Evolutionary conservation across 2,888 invertebrate species (phyloP), one percentile per base, ranked within the genome.

Genomic region (Deilephila porcellus): DNA sequence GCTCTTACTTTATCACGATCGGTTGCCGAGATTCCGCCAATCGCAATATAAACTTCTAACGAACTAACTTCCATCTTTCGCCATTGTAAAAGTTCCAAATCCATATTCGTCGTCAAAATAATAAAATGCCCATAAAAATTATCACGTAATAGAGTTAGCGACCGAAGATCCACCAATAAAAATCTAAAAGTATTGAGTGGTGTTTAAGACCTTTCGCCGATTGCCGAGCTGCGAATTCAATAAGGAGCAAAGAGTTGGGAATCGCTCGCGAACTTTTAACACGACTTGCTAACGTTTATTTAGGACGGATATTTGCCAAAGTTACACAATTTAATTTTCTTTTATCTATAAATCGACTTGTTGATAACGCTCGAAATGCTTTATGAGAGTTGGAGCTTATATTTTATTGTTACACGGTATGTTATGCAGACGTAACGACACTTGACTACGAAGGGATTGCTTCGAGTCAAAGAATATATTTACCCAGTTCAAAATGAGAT

Each of bases 241-340:
- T 67, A 67, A 63, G 37, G 45, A 25, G 5, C 52, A 67, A 67
- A 25, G 20, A 17, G 45, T 67, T 67, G 14, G 67, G 25, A 37
- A 63, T 34, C 67, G 17, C 14, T 17, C 25, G 20, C 17, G 14
- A 67, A 67, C 52, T 67, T 67, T 17, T 20, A 52, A 67, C 7
- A 67, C 52, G 5, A 67, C 14, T 52, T 20, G 45, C 20, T 25
- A 67, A 45, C 52, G 52, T 67, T 67, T 67, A 25, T 52, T 67
- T 67, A 67, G 67, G 67, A 67, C 17, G 25, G 25, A 60, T 25
- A 60, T 60, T 67, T 67, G 25, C 25, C 11, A 52, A 67, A 67
- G 67, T 52, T 56, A 45, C 17, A 67, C 25, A 52, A 67, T 67
- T 67, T 52, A 67, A 67, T 67, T 67, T 45, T 17, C 67, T 67